Evolutionary conservation across 92 coral and sea anemone species (phyloP).

Genomic region (Porites cylindrica): DNA sequence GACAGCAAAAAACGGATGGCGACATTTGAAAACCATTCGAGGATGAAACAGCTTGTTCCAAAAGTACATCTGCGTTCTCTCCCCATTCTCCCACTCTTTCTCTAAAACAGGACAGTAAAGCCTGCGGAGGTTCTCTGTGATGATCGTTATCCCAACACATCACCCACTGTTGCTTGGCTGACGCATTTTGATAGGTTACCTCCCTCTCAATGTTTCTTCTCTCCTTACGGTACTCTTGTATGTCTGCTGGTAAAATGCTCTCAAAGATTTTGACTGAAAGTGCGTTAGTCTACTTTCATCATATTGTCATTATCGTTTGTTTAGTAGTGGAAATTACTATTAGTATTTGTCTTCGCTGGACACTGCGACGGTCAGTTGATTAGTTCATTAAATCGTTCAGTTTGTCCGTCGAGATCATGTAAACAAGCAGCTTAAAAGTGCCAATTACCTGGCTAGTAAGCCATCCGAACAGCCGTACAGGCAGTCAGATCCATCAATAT

Average conservation of each 20-base stretch:
- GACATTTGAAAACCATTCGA: no score
- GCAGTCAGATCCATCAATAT: background rate
- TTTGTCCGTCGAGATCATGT: background rate
- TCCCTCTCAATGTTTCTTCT: background rate
- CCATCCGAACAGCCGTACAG: background rate
- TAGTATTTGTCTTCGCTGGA: background rate
- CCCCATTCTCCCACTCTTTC: no score
- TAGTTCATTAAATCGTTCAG: background rate
- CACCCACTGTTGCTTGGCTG: background rate
- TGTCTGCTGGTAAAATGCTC: background rate
- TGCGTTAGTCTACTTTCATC: background rate
- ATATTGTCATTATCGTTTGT: background rate
- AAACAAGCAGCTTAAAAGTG: background rate
- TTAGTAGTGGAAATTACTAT: background rate
- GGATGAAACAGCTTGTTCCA: no score
- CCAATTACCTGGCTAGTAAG: background rate
- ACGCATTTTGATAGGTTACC: background rate
- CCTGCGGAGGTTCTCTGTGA: no score
- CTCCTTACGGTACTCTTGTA: background rate
- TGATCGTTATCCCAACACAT: background rate
- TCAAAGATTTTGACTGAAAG: background rate
- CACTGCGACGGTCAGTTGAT: background rate
- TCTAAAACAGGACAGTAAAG: no score
- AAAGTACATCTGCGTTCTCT: no score
- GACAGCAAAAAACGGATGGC: no score